These are phyloP conservation scores for Seriola dumerili DNA, from an alignment of 2,113 vertebrate species.

Conservation along the genomic window DNA sequence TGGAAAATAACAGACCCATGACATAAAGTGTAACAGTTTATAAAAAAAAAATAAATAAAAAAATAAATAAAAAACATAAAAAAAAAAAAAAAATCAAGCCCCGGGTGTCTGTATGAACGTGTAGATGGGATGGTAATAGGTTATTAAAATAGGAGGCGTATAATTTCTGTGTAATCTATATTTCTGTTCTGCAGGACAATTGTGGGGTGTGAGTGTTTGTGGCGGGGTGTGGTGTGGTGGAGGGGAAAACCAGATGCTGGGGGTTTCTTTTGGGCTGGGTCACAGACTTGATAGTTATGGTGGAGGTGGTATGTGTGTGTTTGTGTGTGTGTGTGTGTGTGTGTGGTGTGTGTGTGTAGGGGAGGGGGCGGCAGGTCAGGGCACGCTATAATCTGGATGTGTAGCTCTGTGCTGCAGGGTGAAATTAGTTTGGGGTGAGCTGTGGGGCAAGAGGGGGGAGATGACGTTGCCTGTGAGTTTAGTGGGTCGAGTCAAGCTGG, in stretches of 20 bases:
- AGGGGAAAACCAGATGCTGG: slow-evolving; percentile 27
- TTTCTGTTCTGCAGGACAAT: slow-evolving; percentile 19
- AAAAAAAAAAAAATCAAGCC: not conserved
- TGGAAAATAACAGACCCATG: not conserved
- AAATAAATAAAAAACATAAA: not conserved
- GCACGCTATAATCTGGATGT: slow-evolving; percentile 21
- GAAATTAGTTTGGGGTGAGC: slow-evolving; percentile 41
- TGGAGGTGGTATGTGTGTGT: too few relatives aligned
- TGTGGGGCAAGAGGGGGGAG: slow-evolving; percentile 10
- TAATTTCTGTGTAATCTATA: slow-evolving; percentile 19
- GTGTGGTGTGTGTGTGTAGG: not conserved
- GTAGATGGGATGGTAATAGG: not conserved
- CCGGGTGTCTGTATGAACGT: not conserved
- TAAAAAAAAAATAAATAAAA: not conserved
- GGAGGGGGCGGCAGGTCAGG: not conserved
- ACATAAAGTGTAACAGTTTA: not conserved
- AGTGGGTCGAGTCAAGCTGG: slow-evolving; percentile 45
- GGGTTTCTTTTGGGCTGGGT: slow-evolving; percentile 36
- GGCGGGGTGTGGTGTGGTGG: slow-evolving; percentile 34
- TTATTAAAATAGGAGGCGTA: slow-evolving; percentile 2
- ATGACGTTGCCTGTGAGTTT: slow-evolving; percentile 28
- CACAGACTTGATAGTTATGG: not conserved
- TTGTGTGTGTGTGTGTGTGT: not conserved
- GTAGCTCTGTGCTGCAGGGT: slow-evolving; percentile 15
- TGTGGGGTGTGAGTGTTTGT: slow-evolving; percentile 18